Evolutionary conservation across 2,888 invertebrate species (phyloP), one percentile per base, ranked within the genome.

Genomic region (Mythimna ferrago): DNA sequence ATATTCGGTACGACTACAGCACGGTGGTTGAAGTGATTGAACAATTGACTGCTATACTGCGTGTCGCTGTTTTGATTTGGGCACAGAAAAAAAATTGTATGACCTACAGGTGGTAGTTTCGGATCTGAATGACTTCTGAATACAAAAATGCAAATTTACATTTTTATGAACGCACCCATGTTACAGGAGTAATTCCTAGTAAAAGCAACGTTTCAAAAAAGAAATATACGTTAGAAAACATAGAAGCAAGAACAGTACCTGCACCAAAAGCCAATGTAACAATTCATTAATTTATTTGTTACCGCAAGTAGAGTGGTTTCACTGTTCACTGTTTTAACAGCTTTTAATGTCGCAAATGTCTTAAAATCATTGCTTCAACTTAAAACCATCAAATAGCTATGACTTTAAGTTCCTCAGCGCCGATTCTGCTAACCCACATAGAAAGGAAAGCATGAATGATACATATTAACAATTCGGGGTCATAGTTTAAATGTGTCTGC

Each of bases 401-500:
- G 19, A 11, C 35, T 65, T 67, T n/a, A 58, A 65, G 44, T 66
- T 73, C 58, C 54, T 48, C 38, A 62, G 44, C 69, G 71, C 69
- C 44, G 58, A 71, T 73, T 77, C 71, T 60, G 7, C 48, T 38
- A 51, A 83, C 63, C 64, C 35, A 57, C 61, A 63, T 54, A 44
- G 38, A 68, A 58, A 73, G 67, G 70, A 77, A 75, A 78, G 62
- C 77, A 51, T 71, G 53, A 66, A 81, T 70, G 73, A 66, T 71
- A 64, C 65, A 57, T 65, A 85, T 81, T 70, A 81, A 78, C 83
- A 75, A 79, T 83, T 86, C 73, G 79, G 70, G 80, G 83, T 82
- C 78, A 81, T 73, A 85, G 77, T 82, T 78, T 80, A 82, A 85
- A 80, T 69, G 72, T 73, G 58, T 72, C 64, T 65, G 60, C 38